These are phyloP conservation scores for Melieria omissa DNA, from an alignment of 2,888 invertebrate species.

Conservation along the genomic window DNA sequence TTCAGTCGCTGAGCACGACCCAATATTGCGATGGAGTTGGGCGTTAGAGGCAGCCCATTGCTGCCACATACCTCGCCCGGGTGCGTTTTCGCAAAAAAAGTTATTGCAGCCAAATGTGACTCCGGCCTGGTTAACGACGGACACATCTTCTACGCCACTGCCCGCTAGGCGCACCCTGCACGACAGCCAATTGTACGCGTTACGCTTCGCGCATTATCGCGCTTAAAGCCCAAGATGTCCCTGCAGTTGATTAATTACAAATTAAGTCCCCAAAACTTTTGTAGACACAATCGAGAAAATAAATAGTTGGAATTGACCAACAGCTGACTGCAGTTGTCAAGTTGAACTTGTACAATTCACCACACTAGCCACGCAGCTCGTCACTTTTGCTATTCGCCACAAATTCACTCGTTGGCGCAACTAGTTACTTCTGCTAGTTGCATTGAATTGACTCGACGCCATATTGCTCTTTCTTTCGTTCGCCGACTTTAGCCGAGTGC, in stretches of 20 bases:
- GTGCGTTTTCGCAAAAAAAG: slow-evolving; percentile 91
- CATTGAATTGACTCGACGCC: not conserved
- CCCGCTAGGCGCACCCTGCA: no score
- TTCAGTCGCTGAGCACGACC: slow-evolving; percentile 88
- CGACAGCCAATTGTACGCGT: not conserved
- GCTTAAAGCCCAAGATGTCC: no score
- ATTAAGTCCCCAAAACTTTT: no score
- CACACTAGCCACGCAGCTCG: not conserved
- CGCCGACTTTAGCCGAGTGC: not conserved
- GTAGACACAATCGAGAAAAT: no score
- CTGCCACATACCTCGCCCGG: slow-evolving; percentile 92
- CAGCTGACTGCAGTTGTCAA: not conserved
- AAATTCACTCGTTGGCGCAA: not conserved
- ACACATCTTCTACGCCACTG: slow-evolving; percentile 12
- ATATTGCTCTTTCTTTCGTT: slow-evolving; percentile 2
- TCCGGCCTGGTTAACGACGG: slow-evolving; percentile 38
- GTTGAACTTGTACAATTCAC: not conserved
- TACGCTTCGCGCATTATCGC: not conserved
- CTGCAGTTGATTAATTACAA: no score
- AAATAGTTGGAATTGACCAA: no score
- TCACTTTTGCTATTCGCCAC: not conserved
- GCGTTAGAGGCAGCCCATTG: slow-evolving; percentile 95
- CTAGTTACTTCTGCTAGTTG: not conserved
- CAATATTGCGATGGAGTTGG: slow-evolving; percentile 94
- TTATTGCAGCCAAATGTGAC: slow-evolving; percentile 78